Conservation (phyloP, 2,113 vertebrate species). For the Thomomys bottae region DNA sequence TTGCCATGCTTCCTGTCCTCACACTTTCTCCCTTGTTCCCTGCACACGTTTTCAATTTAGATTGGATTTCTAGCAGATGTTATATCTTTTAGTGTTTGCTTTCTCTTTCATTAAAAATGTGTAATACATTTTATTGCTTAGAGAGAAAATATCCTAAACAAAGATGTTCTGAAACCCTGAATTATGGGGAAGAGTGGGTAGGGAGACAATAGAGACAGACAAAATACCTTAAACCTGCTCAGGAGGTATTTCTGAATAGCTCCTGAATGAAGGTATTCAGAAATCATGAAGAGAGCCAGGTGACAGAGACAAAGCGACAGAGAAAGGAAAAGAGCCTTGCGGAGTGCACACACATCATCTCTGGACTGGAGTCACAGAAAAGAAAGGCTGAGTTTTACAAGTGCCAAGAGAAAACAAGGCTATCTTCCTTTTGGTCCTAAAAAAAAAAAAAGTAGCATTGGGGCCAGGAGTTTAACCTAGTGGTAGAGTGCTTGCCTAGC, state of each 20-base stretch:
- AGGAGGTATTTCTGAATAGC: not conserved
- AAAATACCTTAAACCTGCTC: not conserved
- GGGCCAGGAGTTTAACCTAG: no score
- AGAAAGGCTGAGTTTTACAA: not conserved
- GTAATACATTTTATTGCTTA: conserved; percentile 75
- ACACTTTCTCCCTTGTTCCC: conserved; percentile 49
- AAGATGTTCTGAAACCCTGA: conserved; percentile 70
- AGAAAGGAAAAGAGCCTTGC: not conserved
- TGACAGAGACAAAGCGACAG: no score
- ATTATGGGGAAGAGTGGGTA: conserved; percentile 27
- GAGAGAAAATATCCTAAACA: conserved; percentile 72
- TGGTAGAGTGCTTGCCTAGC: no score
- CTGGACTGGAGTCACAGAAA: conserved; percentile 10
- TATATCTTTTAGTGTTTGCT: conserved; percentile 75
- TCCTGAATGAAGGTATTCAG: not conserved
- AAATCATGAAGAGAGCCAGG: not conserved
- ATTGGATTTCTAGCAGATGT: conserved; percentile 82
- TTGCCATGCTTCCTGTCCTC: conserved; percentile 77
- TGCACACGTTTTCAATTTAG: conserved; percentile 85
- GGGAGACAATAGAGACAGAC: not conserved
- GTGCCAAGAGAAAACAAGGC: not conserved
- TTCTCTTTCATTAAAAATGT: conserved; percentile 82
- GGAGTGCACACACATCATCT: not conserved
- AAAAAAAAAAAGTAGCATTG: no score
- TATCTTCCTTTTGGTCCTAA: conserved; percentile 36